These are phyloP conservation scores for Ormyrus pomaceus DNA, from an alignment of 2,888 invertebrate genomes.

Conservation along the genomic window DNA sequence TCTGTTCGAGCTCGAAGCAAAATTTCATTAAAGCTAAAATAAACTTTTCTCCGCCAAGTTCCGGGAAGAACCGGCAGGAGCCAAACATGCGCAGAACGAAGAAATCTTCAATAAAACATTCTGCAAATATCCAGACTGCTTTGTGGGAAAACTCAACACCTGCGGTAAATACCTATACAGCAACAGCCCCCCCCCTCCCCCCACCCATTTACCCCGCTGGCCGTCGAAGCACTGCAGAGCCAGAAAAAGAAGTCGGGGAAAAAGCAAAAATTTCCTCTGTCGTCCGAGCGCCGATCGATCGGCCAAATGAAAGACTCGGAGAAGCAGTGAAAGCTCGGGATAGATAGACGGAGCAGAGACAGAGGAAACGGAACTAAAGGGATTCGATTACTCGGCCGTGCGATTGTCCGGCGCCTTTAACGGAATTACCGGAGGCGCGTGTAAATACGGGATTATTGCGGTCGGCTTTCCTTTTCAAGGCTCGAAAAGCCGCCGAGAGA, in stretches of 20 bases:
- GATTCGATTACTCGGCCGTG: conserved; percentile 40
- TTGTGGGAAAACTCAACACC: conserved; percentile 9
- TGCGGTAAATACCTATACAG: conserved; percentile 8
- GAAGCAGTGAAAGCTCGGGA: conserved; percentile 1
- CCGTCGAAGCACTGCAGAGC: too few relatives aligned
- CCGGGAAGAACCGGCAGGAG: too few relatives aligned
- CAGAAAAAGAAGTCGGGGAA: neutral
- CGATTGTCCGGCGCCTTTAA: too few relatives aligned
- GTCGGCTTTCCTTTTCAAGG: neutral
- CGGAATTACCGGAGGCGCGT: conserved; percentile 27
- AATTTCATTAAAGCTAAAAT: too few relatives aligned
- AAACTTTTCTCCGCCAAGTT: too few relatives aligned
- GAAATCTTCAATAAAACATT: conserved; percentile 6
- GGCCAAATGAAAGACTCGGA: conserved; percentile 30
- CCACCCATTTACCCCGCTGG: neutral
- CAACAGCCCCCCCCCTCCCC: neutral
- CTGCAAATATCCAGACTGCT: neutral
- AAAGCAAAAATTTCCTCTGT: neutral
- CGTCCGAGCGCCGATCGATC: conserved; percentile 1
- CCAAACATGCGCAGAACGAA: neutral
- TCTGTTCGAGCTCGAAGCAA: too few relatives aligned
- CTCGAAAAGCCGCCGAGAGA: neutral
- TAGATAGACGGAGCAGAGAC: conserved; percentile 10
- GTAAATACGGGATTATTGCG: conserved; percentile 51
- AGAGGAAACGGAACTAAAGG: conserved; percentile 43